phyloP scores from a whole-genome alignment of 2,888 invertebrate genomes.

The Anthophora plumipes region DNA sequence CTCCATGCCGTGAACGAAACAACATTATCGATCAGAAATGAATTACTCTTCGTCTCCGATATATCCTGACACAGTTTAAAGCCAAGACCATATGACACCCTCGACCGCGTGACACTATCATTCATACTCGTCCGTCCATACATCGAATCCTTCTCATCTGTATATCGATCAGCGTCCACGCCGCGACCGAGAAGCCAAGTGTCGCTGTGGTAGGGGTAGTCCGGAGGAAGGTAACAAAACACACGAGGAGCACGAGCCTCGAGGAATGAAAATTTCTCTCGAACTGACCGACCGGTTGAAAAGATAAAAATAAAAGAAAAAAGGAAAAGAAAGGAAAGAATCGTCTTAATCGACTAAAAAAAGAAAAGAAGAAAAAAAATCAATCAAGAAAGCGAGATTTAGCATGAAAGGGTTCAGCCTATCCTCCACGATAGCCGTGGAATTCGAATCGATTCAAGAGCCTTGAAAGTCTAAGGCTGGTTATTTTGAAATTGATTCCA shows the following conservation, averaged over 20 bases:
- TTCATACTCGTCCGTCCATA: conserved; percentile 69
- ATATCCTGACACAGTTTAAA: conserved; percentile 64
- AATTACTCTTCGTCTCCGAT: conserved; percentile 55
- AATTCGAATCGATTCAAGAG: conserved; percentile 76
- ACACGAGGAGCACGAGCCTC: conserved; percentile 36
- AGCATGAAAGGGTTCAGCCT: conserved; percentile 33
- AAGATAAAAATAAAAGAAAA: too few species aligned
- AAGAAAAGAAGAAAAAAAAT: background rate
- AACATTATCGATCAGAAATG: conserved; percentile 47
- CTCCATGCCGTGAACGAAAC: background rate
- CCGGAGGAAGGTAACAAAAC: conserved; percentile 46
- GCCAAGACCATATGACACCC: conserved; percentile 67
- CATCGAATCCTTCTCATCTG: conserved; percentile 66
- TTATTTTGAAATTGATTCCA: conserved; percentile 84
- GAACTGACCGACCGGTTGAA: too few species aligned
- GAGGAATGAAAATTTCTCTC: conserved; percentile 15
- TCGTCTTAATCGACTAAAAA: background rate
- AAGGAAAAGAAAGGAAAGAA: background rate
- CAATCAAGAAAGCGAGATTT: conserved; percentile 27
- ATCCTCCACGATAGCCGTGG: conserved; percentile 37
- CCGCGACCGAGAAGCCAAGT: conserved; percentile 44
- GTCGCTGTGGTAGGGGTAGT: conserved; percentile 31
- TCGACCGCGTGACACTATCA: conserved; percentile 72
- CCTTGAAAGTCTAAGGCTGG: conserved; percentile 83
- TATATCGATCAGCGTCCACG: conserved; percentile 64